Conservation (phyloP, 2,797 vertebrate species). For the Rhinophrynus dorsalis region DNA sequence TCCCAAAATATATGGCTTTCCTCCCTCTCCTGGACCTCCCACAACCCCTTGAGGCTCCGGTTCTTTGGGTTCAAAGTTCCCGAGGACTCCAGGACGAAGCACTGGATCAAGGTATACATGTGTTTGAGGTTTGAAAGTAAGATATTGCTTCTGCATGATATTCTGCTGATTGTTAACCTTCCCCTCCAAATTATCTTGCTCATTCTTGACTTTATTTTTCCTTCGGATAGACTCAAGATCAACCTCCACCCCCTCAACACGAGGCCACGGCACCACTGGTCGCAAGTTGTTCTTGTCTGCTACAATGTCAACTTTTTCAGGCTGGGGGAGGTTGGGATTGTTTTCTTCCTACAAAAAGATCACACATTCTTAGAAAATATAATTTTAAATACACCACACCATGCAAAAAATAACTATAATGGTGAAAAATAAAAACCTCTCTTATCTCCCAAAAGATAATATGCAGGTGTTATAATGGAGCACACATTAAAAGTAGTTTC, state of each 20-base stretch:
- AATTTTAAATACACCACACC: too few species aligned
- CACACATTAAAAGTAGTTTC: too few species aligned
- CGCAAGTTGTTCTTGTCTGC: conserved; percentile 78
- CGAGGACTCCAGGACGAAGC: conserved; percentile 78
- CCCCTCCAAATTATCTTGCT: conserved; percentile 62
- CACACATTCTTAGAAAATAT: too few species aligned
- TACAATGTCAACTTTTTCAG: conserved; percentile 68
- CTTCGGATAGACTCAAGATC: conserved; percentile 90
- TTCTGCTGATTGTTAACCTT: conserved; percentile 73
- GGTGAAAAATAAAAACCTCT: too few species aligned
- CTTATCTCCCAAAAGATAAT: too few species aligned
- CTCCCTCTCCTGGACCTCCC: conserved; percentile 88
- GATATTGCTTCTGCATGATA: conserved; percentile 87
- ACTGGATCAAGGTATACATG: conserved; percentile 79
- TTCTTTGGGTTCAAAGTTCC: conserved; percentile 91
- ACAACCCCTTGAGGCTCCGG: conserved; percentile 85
- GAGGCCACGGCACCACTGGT: conserved; percentile 95
- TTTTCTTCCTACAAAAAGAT: conserved; percentile 69
- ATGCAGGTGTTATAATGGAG: too few species aligned
- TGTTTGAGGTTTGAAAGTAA: conserved; percentile 90
- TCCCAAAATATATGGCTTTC: conserved; percentile 86
- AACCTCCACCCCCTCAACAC: conserved; percentile 95
- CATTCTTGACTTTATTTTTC: conserved; percentile 79
- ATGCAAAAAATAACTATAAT: too few species aligned
- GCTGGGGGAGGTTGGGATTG: conserved; percentile 66